These are phyloP conservation scores for Ernsta delagoae DNA, from an alignment of 2,888 invertebrate genomes.

Conservation along the genomic window DNA sequence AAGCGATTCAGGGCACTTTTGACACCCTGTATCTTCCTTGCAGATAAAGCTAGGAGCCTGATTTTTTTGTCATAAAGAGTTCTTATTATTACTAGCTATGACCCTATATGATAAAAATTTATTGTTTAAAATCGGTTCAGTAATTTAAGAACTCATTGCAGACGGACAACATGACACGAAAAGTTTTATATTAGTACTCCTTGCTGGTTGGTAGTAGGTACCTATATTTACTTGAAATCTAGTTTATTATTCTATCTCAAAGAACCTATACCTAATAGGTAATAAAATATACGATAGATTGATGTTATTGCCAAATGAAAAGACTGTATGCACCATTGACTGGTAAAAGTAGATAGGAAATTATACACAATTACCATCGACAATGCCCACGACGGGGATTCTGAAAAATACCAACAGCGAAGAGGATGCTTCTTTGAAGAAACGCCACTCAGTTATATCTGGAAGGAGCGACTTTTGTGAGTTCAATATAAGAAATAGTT, in stretches of 20 bases:
- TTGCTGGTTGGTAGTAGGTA: too few species aligned
- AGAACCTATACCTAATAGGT: too few species aligned
- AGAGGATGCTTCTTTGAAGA: slow-evolving; percentile 54
- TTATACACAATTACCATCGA: neutral
- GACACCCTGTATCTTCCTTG: too few species aligned
- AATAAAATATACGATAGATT: neutral
- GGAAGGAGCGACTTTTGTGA: slow-evolving; percentile 70
- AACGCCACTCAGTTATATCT: slow-evolving; percentile 69
- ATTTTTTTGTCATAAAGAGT: too few species aligned
- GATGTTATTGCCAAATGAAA: slow-evolving; percentile 3
- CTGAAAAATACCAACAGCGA: slow-evolving; percentile 50
- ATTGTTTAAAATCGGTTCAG: too few species aligned
- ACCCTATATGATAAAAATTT: too few species aligned
- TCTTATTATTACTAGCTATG: too few species aligned
- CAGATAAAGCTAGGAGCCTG: too few species aligned
- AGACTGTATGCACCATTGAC: slow-evolving; percentile 17
- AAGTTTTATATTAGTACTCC: too few species aligned
- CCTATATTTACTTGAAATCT: neutral
- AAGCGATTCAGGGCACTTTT: too few species aligned
- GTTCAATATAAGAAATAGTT: neutral
- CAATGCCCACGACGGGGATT: slow-evolving; percentile 53
- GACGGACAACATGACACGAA: too few species aligned
- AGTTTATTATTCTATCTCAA: neutral
- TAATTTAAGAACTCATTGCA: too few species aligned
- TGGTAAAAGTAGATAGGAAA: slow-evolving; percentile 7